Conservation (phyloP, 2,888 invertebrate genomes). For the Andrena minutula region DNA sequence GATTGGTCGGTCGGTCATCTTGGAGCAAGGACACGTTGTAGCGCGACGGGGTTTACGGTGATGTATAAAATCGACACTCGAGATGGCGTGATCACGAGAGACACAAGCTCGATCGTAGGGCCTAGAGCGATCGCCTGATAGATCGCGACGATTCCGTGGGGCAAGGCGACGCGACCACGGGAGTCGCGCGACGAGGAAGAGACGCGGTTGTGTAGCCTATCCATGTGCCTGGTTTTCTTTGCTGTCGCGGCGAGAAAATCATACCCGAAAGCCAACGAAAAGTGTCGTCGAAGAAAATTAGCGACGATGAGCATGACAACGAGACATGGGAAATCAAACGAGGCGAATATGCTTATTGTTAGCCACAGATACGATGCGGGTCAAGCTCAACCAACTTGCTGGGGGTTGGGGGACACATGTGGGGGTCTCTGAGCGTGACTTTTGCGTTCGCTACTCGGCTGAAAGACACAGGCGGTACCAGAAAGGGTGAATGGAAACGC, state of each 20-base stretch:
- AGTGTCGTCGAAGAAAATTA: conserved; percentile 52
- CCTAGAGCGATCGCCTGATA: conserved; percentile 46
- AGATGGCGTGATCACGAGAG: conserved; percentile 68
- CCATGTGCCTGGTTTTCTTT: conserved; percentile 47
- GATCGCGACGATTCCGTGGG: conserved; percentile 56
- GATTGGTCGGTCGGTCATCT: conserved; percentile 75
- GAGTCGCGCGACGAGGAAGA: conserved; percentile 38
- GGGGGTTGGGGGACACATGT: conserved; percentile 27
- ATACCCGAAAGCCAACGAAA: conserved; percentile 55
- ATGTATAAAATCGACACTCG: conserved; percentile 69
- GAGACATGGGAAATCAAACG: conserved; percentile 61
- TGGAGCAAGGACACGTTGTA: conserved; percentile 69
- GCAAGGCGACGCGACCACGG: conserved; percentile 53
- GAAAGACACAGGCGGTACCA: conserved; percentile 47
- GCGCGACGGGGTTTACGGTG: conserved; percentile 70
- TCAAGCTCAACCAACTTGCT: conserved; percentile 65
- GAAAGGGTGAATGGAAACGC: conserved; percentile 29
- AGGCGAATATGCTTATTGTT: conserved; percentile 52
- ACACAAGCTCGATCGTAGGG: conserved; percentile 63
- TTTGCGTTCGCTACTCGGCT: conserved; percentile 61
- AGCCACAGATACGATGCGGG: conserved; percentile 61
- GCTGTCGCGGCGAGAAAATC: conserved; percentile 39
- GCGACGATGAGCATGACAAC: conserved; percentile 64
- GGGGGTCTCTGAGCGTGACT: conserved; percentile 37
- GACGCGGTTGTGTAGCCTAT: conserved; percentile 36